Conservation (phyloP, 1,140 invertebrate genomes). For the Battus philenor region DNA sequence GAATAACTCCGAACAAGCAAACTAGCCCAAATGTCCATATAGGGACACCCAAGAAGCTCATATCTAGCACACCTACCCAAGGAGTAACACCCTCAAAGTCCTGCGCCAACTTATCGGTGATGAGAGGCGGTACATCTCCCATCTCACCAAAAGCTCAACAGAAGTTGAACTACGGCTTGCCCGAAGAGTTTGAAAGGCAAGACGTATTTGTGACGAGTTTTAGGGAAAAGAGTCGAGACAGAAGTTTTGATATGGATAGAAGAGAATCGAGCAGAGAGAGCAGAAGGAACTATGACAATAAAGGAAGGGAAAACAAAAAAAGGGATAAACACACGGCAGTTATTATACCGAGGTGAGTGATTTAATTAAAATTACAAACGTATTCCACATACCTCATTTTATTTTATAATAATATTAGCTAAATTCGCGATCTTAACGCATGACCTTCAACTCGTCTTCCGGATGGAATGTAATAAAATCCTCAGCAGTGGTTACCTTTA, state of each 20-base stretch:
- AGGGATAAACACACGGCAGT: constrained; percentile 65
- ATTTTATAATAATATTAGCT: no score
- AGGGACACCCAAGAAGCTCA: constrained; percentile 62
- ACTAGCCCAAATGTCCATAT: constrained; percentile 45
- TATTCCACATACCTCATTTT: neutral
- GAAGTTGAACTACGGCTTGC: constrained; percentile 74
- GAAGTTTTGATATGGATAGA: constrained; percentile 58
- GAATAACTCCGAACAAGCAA: constrained; percentile 58
- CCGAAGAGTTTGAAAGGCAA: constrained; percentile 43
- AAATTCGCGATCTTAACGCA: no score
- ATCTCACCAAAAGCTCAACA: constrained; percentile 75
- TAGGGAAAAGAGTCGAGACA: constrained; percentile 51
- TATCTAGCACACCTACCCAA: constrained; percentile 64
- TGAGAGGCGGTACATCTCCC: constrained; percentile 46
- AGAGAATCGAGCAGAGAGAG: constrained; percentile 52
- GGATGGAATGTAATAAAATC: no score
- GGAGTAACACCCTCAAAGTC: constrained; percentile 62
- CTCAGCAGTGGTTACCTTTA: no score
- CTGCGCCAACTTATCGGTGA: constrained; percentile 58
- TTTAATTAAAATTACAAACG: constrained; percentile 6
- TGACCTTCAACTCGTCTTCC: no score
- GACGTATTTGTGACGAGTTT: constrained; percentile 64
- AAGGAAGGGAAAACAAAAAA: constrained; percentile 29
- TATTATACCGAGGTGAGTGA: constrained; percentile 63
- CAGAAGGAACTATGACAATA: constrained; percentile 32